Percentiles rank a stretch among this genome's conserved stretches.
These are phyloP conservation scores for Jaculus jaculus DNA, from an alignment of 2,113 vertebrate genomes.

Conservation along the genomic window DNA sequence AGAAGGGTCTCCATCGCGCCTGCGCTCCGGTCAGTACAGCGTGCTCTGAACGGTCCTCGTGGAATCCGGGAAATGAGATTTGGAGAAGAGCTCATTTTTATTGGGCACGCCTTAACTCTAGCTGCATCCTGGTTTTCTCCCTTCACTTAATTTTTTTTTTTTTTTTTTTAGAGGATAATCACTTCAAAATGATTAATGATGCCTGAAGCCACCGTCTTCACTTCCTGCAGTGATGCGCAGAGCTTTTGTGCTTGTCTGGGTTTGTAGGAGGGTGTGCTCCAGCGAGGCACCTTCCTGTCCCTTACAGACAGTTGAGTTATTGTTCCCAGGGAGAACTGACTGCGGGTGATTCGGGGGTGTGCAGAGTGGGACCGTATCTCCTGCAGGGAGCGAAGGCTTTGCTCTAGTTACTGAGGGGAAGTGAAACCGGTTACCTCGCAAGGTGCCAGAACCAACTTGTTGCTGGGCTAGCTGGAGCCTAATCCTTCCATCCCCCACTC, in stretches of 20 bases:
- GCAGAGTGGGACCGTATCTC: constrained; percentile 46
- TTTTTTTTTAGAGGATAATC: constrained; percentile 81
- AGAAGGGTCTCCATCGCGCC: neutral
- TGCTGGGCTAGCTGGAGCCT: neutral
- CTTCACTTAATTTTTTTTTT: constrained; percentile 61
- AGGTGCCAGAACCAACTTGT: constrained; percentile 49
- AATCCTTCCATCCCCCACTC: neutral
- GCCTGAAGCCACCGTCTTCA: constrained; percentile 80
- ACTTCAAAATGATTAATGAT: constrained; percentile 85
- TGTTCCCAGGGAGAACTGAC: constrained; percentile 74
- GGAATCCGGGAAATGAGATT: constrained; percentile 65
- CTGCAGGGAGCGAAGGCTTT: constrained; percentile 42
- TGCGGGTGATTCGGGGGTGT: constrained; percentile 59
- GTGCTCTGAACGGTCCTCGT: neutral
- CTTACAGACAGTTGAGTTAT: constrained; percentile 80
- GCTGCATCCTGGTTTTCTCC: constrained; percentile 71
- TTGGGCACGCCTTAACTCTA: constrained; percentile 77
- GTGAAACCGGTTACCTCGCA: constrained; percentile 59
- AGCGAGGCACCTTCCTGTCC: constrained; percentile 72
- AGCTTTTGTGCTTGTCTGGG: constrained; percentile 79
- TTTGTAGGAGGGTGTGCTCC: constrained; percentile 76
- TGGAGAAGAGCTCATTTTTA: constrained; percentile 79
- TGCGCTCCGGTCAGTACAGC: neutral
- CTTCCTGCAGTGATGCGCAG: constrained; percentile 79
- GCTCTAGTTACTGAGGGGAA: constrained; percentile 32